A percentile compares a stretch with the other conserved stretches of the same genome.
These are phyloP conservation scores for Amphipyra berbera DNA, from an alignment of 2,888 invertebrate species.

Conservation along the genomic window DNA sequence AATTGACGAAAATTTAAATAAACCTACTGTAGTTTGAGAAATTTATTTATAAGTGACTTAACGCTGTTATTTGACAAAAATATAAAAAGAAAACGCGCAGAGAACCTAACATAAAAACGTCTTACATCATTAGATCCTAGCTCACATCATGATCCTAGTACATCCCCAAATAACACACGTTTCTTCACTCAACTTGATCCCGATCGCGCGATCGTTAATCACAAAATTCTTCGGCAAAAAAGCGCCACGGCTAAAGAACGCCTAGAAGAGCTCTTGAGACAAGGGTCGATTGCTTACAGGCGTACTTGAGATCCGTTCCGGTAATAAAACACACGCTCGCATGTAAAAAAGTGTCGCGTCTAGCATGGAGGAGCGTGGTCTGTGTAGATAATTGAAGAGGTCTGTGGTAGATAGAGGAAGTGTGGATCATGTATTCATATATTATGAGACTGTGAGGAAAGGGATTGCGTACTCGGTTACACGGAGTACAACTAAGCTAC, in stretches of 20 bases:
- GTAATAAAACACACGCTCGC: constrained; percentile 73
- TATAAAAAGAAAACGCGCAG: neutral
- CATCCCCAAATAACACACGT: constrained; percentile 18
- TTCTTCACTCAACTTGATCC: constrained; percentile 28
- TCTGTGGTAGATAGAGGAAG: constrained; percentile 31
- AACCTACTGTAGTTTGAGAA: no score
- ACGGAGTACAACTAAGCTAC: neutral
- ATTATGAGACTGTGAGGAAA: no score
- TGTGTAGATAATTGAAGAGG: constrained; percentile 53
- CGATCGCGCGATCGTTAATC: constrained; percentile 53
- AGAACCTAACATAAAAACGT: neutral
- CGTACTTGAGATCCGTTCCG: constrained; percentile 70
- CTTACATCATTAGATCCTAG: neutral
- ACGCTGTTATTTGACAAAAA: no score
- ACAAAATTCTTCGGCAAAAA: constrained; percentile 51
- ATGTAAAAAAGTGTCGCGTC: constrained; percentile 71
- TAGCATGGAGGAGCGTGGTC: constrained; percentile 31
- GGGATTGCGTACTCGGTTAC: neutral
- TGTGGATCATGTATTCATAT: constrained; percentile 17
- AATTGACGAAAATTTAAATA: no score
- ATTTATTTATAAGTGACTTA: no score
- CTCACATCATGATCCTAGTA: constrained; percentile 4
- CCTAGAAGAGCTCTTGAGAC: constrained; percentile 58
- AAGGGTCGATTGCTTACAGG: constrained; percentile 66
- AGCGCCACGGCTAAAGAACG: constrained; percentile 52